Evolutionary conservation across 2,888 invertebrate genomes (phyloP), one percentile per base, ranked within the genome.

Genomic region (Spilosoma lubricipeda): DNA sequence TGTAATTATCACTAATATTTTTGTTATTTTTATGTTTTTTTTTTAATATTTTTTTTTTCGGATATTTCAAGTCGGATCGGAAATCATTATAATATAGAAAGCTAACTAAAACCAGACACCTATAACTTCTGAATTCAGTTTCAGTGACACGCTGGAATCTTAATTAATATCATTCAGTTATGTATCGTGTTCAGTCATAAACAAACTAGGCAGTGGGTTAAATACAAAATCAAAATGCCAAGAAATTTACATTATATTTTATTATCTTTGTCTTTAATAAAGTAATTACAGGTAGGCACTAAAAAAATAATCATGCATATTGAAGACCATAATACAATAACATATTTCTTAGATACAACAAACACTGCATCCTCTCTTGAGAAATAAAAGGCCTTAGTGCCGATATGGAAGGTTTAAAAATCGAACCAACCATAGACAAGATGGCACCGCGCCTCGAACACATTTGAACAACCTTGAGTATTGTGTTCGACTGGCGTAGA

Each of bases 201-300:
- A 3, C 15, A 23, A 9, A 56, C n/a, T 56, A n/a, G n/a, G 9
- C 52, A 56, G 8, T 8, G 42, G 69, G 74, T 67, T 20, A 69
- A 65, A 59, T 30, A 66, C 63, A 68, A 48, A 85, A 88, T 82
- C 80, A 84, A 90, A 92, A 93, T 86, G 68, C 85, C 82, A 80
- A 81, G 80, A 89, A 91, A 93, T 94, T 94, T 94, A 93, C 93
- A 94, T 94, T 88, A 93, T 94, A 93, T 94, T 95, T 95, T 95
- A 94, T 95, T 95, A 95, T 95, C 94, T 95, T 95, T 95, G 95
- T 95, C 94, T 95, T 95, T 94, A 94, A 95, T 95, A 95, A 95
- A 95, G 95, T 95, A 95, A 95, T 95, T 95, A 95, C 94, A 95
- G 95, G 93, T 94, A 95, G 95, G 95, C 95, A 94, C 95, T 95